Base-by-base conservation (phyloP, 2,888 invertebrate genomes). In the Gastracanthus pulcherrimus region DNA sequence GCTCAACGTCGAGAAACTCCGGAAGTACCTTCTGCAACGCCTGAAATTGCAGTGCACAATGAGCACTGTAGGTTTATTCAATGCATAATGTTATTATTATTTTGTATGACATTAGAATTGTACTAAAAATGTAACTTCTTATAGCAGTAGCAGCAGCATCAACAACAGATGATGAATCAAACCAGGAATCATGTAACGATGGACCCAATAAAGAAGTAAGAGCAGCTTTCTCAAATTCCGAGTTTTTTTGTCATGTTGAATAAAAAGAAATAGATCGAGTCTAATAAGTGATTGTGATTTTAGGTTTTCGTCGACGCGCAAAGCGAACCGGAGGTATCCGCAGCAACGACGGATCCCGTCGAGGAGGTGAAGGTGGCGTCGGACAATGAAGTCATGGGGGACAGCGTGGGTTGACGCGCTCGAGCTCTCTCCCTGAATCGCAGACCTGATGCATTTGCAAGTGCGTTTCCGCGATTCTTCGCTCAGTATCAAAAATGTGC, bases 241-340 rank as follows among this genome's bases (percentile, higher is more conserved):
- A n/a, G n/a, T 34, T 0, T 38, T 26, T 16, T 31, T 13, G 26
- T 2, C n/a, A 29, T 9, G n/a, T 34, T 29, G 4, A 31, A 31
- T 45, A 13, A 29, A 19, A 45, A n/a, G 58, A 16, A 48, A 9
- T 26, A 58, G 0, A 71, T n/a, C 13, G 23, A 55, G 9, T 23
- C 0, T 11, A 34, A 41, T 5, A 60, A 31, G 2, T 29, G 4
- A 29, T 31, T 45, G 9, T 9, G 1, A 19, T 66, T 45, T 72
- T 13, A 92, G 92, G 91, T 90, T 86, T 91, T 91, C 87, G 89
- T 91, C 84, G 91, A 92, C 85, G 90, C 90, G 26, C 88, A 89
- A 48, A 89, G 87, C 31, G 90, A 91, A 80, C 85, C 87, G 2
- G 88, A 89, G 69, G 26, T 48, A 75, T 79, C 81, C 5, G 88